These are phyloP conservation scores for Plectropomus leopardus DNA, from an alignment of 2,113 vertebrate genomes.

Conservation along the genomic window DNA sequence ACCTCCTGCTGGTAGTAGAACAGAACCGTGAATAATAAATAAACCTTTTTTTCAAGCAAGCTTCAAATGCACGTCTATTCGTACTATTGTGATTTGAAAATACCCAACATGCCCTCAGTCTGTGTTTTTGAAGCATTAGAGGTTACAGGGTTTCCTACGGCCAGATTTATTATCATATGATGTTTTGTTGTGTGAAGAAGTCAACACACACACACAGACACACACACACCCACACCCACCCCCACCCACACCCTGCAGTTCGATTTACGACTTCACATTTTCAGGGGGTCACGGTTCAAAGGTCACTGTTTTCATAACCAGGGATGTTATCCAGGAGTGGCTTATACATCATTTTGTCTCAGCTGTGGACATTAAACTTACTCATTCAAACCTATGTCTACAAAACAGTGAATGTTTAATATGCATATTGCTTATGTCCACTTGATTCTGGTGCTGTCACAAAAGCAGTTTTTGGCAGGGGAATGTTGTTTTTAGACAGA, in stretches of 20 bases:
- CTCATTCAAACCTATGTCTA: not conserved
- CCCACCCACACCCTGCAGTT: no score
- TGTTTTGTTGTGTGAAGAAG: not conserved
- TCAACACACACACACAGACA: not conserved
- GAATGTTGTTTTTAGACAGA: no score
- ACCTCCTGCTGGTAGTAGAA: not conserved
- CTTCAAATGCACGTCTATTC: not conserved
- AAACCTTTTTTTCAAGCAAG: not conserved
- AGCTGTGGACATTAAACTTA: not conserved
- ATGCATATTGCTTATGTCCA: not conserved
- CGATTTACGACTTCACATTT: constrained; percentile 17
- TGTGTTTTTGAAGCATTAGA: not conserved
- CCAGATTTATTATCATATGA: not conserved
- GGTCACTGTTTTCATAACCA: not conserved
- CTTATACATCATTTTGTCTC: not conserved
- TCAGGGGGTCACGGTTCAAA: not conserved
- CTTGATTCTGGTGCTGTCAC: not conserved
- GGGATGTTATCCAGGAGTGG: not conserved
- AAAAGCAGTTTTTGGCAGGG: not conserved
- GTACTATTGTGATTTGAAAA: not conserved
- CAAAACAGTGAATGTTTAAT: not conserved
- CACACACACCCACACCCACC: not conserved
- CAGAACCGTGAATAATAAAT: not conserved
- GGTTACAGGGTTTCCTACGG: not conserved
- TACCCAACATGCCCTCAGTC: not conserved